Evolutionary conservation across 2,888 invertebrate species (phyloP).

Genomic region (Colostygia pectinataria): DNA sequence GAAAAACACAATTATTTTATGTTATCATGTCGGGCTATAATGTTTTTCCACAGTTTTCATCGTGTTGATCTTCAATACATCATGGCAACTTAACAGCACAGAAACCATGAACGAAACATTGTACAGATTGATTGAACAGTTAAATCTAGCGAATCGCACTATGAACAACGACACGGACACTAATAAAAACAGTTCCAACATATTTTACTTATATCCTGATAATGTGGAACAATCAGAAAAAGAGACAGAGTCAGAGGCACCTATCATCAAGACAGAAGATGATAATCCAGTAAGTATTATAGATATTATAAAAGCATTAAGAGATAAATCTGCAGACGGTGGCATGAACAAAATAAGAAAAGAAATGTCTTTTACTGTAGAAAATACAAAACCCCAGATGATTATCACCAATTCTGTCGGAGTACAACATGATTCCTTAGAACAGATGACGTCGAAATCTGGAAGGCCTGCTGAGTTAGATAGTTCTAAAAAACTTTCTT

Average conservation of each 20-base stretch:
- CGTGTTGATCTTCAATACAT: constrained; percentile 5
- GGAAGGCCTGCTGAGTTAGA: background rate
- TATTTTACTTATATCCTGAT: constrained; percentile 5
- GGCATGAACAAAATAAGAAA: constrained; percentile 1
- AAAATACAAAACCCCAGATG: background rate
- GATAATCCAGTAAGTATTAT: background rate
- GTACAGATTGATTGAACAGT: constrained; percentile 28
- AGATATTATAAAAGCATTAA: constrained; percentile 12
- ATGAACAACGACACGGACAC: background rate
- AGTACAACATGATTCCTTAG: background rate
- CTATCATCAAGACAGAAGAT: background rate
- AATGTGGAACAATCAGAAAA: constrained; percentile 8
- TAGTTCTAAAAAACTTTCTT: constrained; percentile 2
- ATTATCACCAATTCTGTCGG: background rate
- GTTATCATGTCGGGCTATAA: too few species aligned
- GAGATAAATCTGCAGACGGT: background rate
- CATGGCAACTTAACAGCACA: constrained; percentile 24
- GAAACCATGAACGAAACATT: constrained; percentile 23
- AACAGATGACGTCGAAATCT: background rate
- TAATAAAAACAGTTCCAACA: constrained; percentile 21
- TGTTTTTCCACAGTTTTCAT: constrained; percentile 19
- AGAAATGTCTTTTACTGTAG: background rate
- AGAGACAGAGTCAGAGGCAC: background rate
- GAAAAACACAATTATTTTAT: too few species aligned
- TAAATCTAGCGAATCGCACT: background rate